Evolutionary conservation across 2,113 vertebrate species (phyloP), one percentile per base, ranked within the genome.

Genomic region (Stomatorhinus ivindoensis): DNA sequence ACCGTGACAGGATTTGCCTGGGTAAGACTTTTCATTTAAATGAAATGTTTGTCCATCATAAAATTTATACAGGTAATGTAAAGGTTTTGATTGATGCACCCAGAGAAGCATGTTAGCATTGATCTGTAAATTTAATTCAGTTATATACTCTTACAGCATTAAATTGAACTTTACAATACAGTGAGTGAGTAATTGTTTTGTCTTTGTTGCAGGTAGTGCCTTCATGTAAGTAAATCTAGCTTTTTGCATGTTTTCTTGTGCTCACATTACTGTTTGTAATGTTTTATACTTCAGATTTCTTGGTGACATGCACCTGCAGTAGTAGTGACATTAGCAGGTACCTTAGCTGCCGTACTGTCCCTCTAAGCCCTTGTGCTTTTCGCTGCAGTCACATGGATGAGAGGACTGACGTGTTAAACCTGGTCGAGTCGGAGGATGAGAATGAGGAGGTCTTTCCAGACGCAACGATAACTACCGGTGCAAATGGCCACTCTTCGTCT

Each of bases 401-500:
- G 51, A 44, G 83, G 9, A 92, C 91, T 3, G 98, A 98, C 17
- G 90, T 98, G 80, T 87, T 99, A 69, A 96, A 96, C 91, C 95
- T 99, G 92, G 97, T 99, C 90, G 98, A 99, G 48, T 98, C 97
- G 0, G 98, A 98, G 4, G 97, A 97, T 2, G 98, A 98, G 3
- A 97, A 96, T 2, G 97, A 97, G 9, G 95, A 95, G 80, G 53
- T 95, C 82, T 94, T 95, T 55, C 91, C 91, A 0, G 93, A 94
- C 21, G 93, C 95, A 15, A 91, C 86, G 46, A 93, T 96, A 42
- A 95, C 95, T 17, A 92, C 95, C 0, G 0, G 93, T 3, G 53
- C 92, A 24, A 95, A 96, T n/a, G 94, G 94, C 21, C 48, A 61
- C 7, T 86, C 90, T 10, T 95, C 94, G 0, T 95, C 95, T 4